Conservation (phyloP, 2,888 invertebrate species). For the Megastigmus dorsalis region DNA sequence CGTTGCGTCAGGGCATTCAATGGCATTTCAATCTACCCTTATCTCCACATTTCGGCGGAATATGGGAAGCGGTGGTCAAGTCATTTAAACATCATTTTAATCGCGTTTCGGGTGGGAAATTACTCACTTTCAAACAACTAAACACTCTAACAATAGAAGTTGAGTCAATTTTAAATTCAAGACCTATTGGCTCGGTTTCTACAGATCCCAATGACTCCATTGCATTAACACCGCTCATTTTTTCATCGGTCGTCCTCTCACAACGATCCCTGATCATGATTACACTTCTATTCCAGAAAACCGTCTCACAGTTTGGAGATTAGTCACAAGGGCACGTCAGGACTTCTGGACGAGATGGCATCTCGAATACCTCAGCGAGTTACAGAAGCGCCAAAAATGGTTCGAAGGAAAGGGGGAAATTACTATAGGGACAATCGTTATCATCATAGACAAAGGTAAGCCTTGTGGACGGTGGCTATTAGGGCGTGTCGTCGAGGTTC, state of each 20-base stretch:
- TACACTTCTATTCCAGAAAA: background rate
- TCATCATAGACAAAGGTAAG: background rate
- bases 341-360: conserved; percentile 59
- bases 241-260: background rate
- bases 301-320: background rate
- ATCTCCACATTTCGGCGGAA: too few species aligned
- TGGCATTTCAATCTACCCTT: too few species aligned
- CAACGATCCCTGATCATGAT: background rate
- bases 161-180: conserved; percentile 49
- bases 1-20: too few species aligned
- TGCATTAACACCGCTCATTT: conserved; percentile 57
- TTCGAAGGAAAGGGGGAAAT: background rate
- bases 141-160: conserved; percentile 46
- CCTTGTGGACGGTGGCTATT: conserved; percentile 34
- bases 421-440: too few species aligned
- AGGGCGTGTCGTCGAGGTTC: too few species aligned
- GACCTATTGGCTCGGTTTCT: conserved; percentile 37
- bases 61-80: too few species aligned
- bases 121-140: background rate
- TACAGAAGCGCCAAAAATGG: conserved; percentile 62
- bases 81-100: too few species aligned
- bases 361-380: conserved; percentile 57
- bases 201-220: conserved; percentile 50
- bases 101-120: too few species aligned
- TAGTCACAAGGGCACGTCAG: conserved; percentile 55